These are phyloP conservation scores for Pollenia griseotomentosa DNA, from an alignment of 2,888 invertebrate genomes.

Conservation along the genomic window DNA sequence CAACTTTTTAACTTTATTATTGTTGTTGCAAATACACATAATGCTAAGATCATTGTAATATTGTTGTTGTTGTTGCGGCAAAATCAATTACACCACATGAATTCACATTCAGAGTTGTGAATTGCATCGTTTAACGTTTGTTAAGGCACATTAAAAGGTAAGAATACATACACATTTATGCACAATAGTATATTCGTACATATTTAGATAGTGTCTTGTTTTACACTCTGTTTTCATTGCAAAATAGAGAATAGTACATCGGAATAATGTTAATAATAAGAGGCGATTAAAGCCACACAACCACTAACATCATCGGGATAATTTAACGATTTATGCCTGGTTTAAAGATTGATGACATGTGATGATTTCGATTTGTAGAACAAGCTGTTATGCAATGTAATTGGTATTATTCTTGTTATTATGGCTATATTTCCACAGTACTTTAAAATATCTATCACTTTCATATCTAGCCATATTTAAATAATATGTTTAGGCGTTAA, in stretches of 20 bases:
- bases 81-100: conserved; percentile 73
- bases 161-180: background rate
- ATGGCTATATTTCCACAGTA: conserved; percentile 20
- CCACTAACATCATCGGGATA: conserved; percentile 61
- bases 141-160: conserved; percentile 35
- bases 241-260: conserved; percentile 7
- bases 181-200: conserved; percentile 1
- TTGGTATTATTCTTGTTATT: conserved; percentile 52
- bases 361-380: conserved; percentile 72
- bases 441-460: conserved; percentile 30
- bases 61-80: conserved; percentile 62
- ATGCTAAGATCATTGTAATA: conserved; percentile 17
- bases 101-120: conserved; percentile 67
- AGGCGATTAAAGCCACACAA: conserved; percentile 67
- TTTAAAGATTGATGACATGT: conserved; percentile 72
- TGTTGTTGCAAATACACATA: conserved; percentile 20
- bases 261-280: conserved; percentile 55
- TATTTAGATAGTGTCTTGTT: conserved; percentile 67
- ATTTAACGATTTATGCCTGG: conserved; percentile 69
- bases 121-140: conserved; percentile 60
- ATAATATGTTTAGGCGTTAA: conserved; percentile 2
- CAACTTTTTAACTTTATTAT: conserved; percentile 45
- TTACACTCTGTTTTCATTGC: conserved; percentile 62
- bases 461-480: background rate
- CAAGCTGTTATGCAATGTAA: conserved; percentile 66